phyloP scores from a whole-genome alignment of 2,797 vertebrate genomes.

The Coendou prehensilis region DNA sequence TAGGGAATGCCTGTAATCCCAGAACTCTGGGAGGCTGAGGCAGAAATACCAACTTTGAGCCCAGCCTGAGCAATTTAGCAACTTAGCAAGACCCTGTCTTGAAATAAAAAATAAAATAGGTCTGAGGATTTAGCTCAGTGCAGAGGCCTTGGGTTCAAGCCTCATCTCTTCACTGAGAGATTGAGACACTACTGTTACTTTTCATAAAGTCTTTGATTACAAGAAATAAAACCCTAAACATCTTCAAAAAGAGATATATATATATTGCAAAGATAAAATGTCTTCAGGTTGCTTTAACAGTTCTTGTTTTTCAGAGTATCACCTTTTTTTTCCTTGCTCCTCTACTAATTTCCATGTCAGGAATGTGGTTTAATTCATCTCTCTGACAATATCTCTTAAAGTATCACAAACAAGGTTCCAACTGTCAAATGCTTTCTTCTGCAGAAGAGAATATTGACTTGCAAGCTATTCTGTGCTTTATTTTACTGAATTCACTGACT shows the following conservation, averaged over 20 bases:
- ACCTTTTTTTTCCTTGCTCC: neutral
- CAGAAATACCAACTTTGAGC: neutral
- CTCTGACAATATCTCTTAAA: neutral
- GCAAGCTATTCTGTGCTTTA: neutral
- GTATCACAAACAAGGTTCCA: neutral
- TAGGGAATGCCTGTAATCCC: neutral
- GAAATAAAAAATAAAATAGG: neutral
- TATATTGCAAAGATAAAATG: neutral
- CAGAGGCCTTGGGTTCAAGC: neutral
- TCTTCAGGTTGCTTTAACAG: neutral
- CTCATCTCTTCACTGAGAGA: neutral
- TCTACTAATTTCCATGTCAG: neutral
- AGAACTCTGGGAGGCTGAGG: neutral
- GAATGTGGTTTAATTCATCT: neutral
- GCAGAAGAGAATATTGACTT: neutral
- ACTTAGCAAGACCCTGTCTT: neutral
- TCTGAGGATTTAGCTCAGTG: neutral
- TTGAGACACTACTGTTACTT: neutral
- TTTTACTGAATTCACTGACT: neutral
- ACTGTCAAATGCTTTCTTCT: neutral
- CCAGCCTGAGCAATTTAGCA: neutral
- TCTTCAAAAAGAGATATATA: neutral
- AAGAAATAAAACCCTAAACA: conserved; percentile 13
- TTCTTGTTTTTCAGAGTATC: neutral
- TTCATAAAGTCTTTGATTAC: neutral